These are phyloP conservation scores for Oscheius sp. DNA, from an alignment of 2,888 invertebrate species.

Conservation along the genomic window DNA sequence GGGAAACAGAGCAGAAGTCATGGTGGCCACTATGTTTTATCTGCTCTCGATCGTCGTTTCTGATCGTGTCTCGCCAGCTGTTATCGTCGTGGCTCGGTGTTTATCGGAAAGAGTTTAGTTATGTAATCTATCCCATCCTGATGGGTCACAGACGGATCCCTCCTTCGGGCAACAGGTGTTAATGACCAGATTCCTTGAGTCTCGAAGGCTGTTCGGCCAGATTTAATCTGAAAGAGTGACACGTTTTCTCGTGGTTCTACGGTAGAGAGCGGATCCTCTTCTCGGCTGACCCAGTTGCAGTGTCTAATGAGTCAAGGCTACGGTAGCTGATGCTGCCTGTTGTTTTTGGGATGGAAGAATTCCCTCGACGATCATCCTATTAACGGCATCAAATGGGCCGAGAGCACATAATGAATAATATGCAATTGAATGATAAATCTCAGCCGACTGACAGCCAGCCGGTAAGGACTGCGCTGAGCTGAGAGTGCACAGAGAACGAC, in stretches of 20 bases:
- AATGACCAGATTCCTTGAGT: slow-evolving; percentile 19
- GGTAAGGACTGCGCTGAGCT: neutral
- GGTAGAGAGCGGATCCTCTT: slow-evolving; percentile 33
- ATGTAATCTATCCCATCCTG: slow-evolving; percentile 13
- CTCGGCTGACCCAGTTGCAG: slow-evolving; percentile 30
- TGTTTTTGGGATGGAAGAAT: slow-evolving; percentile 38
- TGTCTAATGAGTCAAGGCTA: neutral
- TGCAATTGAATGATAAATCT: slow-evolving; percentile 38
- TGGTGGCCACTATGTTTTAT: slow-evolving; percentile 79
- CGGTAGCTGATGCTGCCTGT: slow-evolving; percentile 7
- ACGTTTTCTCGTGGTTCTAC: slow-evolving; percentile 35
- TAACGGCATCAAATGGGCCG: slow-evolving; percentile 38
- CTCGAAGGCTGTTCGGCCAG: slow-evolving; percentile 15
- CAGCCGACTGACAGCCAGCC: slow-evolving; percentile 33
- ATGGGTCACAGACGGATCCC: slow-evolving; percentile 12
- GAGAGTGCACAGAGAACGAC: slow-evolving; percentile 24
- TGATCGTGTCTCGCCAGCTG: no score
- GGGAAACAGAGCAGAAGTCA: no score
- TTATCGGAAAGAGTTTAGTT: slow-evolving; percentile 6
- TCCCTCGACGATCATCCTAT: slow-evolving; percentile 30
- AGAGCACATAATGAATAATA: slow-evolving; percentile 38
- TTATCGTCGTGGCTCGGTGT: neutral
- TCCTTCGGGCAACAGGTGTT: slow-evolving; percentile 8
- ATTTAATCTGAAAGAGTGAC: slow-evolving; percentile 35
- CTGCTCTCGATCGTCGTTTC: slow-evolving; percentile 88